Evolutionary conservation across 2,797 vertebrate species (phyloP).

Genomic region (Ctenopoma multispine): DNA sequence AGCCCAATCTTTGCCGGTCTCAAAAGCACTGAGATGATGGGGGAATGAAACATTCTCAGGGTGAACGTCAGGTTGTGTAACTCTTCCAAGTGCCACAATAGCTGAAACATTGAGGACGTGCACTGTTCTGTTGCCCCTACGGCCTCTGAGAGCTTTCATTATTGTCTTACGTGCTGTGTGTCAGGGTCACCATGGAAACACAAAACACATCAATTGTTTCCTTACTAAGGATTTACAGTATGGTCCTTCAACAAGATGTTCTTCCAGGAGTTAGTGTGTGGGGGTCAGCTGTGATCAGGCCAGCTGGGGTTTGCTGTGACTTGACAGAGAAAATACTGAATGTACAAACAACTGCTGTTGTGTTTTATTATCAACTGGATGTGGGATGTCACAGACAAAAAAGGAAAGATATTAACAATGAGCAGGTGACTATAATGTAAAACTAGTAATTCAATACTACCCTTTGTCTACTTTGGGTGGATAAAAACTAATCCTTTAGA

Average conservation of each 20-base stretch:
- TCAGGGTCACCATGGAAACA: slow-evolving; percentile 79
- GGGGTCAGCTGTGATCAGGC: too few relatives aligned
- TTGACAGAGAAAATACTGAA: slow-evolving; percentile 36
- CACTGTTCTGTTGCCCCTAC: slow-evolving; percentile 68
- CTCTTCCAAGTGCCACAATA: slow-evolving; percentile 65
- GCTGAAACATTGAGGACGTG: slow-evolving; percentile 60
- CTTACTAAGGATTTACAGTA: slow-evolving; percentile 53
- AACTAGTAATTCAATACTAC: neutral
- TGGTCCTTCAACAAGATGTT: slow-evolving; percentile 67
- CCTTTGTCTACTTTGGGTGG: neutral
- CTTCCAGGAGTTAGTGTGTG: slow-evolving; percentile 42
- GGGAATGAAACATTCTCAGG: slow-evolving; percentile 61
- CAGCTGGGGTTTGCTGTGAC: slow-evolving; percentile 58
- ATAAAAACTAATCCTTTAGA: neutral
- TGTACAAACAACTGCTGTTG: slow-evolving; percentile 16
- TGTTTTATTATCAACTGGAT: slow-evolving; percentile 8
- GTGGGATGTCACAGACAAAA: neutral
- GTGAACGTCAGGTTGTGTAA: slow-evolving; percentile 76
- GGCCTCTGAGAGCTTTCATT: slow-evolving; percentile 77
- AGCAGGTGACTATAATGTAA: neutral
- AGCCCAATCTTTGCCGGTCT: slow-evolving; percentile 74
- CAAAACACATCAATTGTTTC: slow-evolving; percentile 67
- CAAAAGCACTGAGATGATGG: slow-evolving; percentile 69
- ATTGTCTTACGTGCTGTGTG: slow-evolving; percentile 71
- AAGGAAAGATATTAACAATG: neutral